A percentile compares a stretch with the other conserved stretches of the same genome.
Conservation (phyloP, 2,797 vertebrate species). For the Tenualosa thibaudeaui region DNA sequence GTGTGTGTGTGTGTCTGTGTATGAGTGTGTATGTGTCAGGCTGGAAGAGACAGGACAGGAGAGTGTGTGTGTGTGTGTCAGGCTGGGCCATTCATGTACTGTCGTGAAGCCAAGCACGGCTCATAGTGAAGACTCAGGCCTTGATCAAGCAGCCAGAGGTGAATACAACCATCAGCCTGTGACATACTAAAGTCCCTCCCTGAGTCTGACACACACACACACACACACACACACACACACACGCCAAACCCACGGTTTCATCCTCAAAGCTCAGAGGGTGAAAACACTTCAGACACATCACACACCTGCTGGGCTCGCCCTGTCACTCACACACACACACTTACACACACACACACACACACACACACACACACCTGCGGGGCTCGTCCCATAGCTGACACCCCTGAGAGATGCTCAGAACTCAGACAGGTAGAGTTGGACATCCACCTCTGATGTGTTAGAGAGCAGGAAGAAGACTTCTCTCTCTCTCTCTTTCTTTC, state of each 20-base stretch:
- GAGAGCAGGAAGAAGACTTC: not conserved
- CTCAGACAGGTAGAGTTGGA: not conserved
- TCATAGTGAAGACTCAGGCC: slow-evolving; percentile 59
- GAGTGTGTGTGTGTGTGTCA: slow-evolving; percentile 54
- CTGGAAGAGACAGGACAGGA: slow-evolving; percentile 26
- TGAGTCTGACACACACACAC: not conserved
- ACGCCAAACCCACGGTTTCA: slow-evolving; percentile 31
- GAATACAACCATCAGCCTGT: slow-evolving; percentile 64
- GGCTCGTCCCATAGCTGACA: not conserved
- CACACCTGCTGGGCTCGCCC: not conserved
- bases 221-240: not conserved
- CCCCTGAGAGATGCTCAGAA: not conserved
- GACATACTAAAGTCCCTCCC: slow-evolving; percentile 60
- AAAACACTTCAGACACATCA: slow-evolving; percentile 17
- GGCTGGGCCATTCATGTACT: slow-evolving; percentile 59
- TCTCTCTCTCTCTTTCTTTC: not conserved
- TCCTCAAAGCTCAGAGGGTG: slow-evolving; percentile 39
- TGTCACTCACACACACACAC: not conserved
- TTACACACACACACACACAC: not conserved
- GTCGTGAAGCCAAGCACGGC: slow-evolving; percentile 59
- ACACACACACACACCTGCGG: slow-evolving; percentile 2
- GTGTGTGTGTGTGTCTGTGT: not conserved
- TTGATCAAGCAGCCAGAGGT: slow-evolving; percentile 73
- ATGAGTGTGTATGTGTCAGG: slow-evolving; percentile 34
- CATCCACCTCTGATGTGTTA: not conserved